Evolutionary conservation across 2,113 vertebrate species (phyloP).

Genomic region (Ptilonorhynchus violaceus): DNA sequence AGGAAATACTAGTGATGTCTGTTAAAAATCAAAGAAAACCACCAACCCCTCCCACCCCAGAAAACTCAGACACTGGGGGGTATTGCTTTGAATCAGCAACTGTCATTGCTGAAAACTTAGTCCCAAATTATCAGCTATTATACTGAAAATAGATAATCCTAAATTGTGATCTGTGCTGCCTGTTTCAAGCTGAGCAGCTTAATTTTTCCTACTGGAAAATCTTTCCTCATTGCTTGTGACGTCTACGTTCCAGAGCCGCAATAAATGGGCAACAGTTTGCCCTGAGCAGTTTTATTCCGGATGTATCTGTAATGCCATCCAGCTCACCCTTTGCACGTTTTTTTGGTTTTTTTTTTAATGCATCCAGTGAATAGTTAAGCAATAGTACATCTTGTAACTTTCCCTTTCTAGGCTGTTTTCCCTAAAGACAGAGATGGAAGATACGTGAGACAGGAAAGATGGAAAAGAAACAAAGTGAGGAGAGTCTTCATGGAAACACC

Average conservation of each 20-base stretch:
- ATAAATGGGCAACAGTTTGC: not conserved
- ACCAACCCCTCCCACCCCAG: not conserved
- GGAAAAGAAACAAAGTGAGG: not conserved
- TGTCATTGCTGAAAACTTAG: not conserved
- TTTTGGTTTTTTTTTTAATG: not conserved
- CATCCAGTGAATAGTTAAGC: not conserved
- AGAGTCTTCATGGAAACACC: not conserved
- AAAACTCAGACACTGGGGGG: not conserved
- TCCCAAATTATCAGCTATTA: not conserved
- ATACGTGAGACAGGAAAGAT: not conserved
- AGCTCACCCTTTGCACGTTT: not conserved
- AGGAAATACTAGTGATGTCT: not conserved
- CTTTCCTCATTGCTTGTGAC: not conserved
- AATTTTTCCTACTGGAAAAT: not conserved
- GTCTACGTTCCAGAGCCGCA: not conserved
- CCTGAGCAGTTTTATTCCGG: not conserved
- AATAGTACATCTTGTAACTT: not conserved
- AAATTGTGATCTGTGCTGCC: not conserved
- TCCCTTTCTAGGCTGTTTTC: not conserved
- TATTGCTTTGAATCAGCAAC: not conserved
- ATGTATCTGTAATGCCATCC: not conserved
- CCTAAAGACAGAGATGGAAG: not conserved
- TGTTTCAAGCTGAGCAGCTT: not conserved
- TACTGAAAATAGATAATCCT: not conserved
- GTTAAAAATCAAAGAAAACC: not conserved